Conservation (phyloP, 2,888 invertebrate genomes). For the Tolmerus cingulatus region DNA sequence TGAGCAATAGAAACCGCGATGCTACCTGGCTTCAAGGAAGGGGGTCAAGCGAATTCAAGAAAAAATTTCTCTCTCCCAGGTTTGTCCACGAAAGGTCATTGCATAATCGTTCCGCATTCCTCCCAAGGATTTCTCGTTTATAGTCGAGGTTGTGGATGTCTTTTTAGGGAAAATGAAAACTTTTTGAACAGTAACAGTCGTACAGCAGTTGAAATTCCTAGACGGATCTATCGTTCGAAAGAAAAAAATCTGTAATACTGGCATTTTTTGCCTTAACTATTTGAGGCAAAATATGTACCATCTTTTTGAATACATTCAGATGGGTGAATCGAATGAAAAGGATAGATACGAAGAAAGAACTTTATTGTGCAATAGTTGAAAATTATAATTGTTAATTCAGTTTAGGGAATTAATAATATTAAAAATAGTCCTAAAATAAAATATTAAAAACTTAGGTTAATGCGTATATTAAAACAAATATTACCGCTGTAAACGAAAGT, state of each 20-base stretch:
- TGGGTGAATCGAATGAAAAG: not conserved
- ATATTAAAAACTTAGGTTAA: no score
- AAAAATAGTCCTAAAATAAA: no score
- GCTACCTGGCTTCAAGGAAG: not conserved
- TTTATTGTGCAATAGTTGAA: no score
- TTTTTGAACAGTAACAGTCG: not conserved
- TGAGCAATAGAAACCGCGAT: not conserved
- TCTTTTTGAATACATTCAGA: not conserved
- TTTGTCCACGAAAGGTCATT: not conserved
- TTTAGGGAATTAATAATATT: no score
- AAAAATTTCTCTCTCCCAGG: not conserved
- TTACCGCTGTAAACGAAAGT: no score
- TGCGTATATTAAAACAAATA: no score
- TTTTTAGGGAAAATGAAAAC: constrained; percentile 4
- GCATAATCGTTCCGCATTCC: not conserved
- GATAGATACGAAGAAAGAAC: no score
- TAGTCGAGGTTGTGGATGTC: not conserved
- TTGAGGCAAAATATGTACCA: no score
- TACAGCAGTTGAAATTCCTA: not conserved
- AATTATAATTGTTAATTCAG: no score
- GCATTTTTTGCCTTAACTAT: not conserved
- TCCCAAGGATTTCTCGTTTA: constrained; percentile 1
- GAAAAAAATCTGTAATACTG: not conserved
- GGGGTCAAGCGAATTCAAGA: not conserved
- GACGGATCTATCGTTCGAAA: not conserved